Conservation (phyloP, 2,888 invertebrate species). For the Nesidiocoris tenuis region DNA sequence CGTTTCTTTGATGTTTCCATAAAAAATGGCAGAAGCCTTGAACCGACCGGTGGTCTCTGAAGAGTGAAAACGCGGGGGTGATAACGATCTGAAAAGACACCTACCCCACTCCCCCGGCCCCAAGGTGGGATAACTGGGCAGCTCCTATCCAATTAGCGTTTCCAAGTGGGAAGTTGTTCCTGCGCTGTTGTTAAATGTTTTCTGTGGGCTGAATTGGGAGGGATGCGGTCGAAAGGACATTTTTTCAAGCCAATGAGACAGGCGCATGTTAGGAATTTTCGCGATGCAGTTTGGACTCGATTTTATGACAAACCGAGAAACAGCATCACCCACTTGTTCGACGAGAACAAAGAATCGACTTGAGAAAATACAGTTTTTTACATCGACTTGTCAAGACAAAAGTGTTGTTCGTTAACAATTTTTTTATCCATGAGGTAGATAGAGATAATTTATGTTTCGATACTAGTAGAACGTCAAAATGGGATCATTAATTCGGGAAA, state of each 20-base stretch:
- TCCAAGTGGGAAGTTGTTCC: not conserved
- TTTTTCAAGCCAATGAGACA: not conserved
- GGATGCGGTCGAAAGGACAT: not conserved
- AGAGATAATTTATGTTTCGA: too few relatives aligned
- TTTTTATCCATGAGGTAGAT: too few relatives aligned
- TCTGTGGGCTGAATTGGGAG: not conserved
- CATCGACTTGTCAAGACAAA: too few relatives aligned
- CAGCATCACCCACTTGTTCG: not conserved
- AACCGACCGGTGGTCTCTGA: not conserved
- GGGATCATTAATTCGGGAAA: too few relatives aligned
- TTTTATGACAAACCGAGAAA: too few relatives aligned
- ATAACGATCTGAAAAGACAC: not conserved
- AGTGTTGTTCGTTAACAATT: too few relatives aligned
- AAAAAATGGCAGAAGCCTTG: not conserved
- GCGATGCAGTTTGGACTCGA: not conserved
- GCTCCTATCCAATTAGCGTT: not conserved
- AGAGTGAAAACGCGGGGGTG: not conserved
- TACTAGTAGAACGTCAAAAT: too few relatives aligned
- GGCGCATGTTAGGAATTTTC: not conserved
- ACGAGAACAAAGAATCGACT: not conserved
- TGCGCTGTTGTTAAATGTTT: not conserved
- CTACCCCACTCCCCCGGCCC: not conserved
- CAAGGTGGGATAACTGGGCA: not conserved
- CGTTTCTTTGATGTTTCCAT: not conserved
- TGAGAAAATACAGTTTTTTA: not conserved